Conservation (phyloP, 1,140 invertebrate genomes). For the Teleopsis dalmanni region DNA sequence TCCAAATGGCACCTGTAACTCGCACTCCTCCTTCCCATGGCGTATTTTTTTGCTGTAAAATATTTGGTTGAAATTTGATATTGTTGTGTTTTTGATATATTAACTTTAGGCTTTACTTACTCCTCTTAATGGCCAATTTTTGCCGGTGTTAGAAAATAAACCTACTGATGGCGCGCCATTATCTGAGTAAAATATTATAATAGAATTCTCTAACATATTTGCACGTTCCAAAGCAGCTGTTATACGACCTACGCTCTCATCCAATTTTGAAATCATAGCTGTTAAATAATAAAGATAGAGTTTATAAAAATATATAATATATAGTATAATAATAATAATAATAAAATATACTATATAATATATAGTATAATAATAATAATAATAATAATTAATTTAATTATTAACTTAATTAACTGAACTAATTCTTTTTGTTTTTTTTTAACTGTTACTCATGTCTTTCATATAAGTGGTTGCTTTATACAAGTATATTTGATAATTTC, state of each 20-base stretch:
- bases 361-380: too few species aligned
- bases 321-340: too few species aligned
- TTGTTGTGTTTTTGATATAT: neutral
- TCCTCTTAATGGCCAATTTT: constrained; percentile 81
- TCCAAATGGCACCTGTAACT: constrained; percentile 72
- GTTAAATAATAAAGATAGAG: constrained; percentile 6
- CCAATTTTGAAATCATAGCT: constrained; percentile 83
- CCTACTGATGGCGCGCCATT: constrained; percentile 70
- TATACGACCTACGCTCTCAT: constrained; percentile 74
- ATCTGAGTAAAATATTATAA: constrained; percentile 67
- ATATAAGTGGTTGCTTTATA: too few species aligned
- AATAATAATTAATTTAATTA: too few species aligned
- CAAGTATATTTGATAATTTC: too few species aligned
- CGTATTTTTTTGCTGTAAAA: constrained; percentile 57
- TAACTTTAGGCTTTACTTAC: constrained; percentile 44
- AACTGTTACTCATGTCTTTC: too few species aligned
- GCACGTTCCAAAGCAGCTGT: constrained; percentile 59
- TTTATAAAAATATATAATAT: constrained; percentile 20
- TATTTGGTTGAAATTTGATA: neutral
- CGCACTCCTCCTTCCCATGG: constrained; percentile 80
- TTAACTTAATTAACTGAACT: too few species aligned
- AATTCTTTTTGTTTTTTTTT: too few species aligned
- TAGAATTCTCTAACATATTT: constrained; percentile 62
- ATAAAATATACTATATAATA: too few species aligned
- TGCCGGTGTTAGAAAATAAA: constrained; percentile 66